These are phyloP conservation scores for Melinaea menophilus DNA, from an alignment of 2,888 invertebrate genomes.

Conservation along the genomic window DNA sequence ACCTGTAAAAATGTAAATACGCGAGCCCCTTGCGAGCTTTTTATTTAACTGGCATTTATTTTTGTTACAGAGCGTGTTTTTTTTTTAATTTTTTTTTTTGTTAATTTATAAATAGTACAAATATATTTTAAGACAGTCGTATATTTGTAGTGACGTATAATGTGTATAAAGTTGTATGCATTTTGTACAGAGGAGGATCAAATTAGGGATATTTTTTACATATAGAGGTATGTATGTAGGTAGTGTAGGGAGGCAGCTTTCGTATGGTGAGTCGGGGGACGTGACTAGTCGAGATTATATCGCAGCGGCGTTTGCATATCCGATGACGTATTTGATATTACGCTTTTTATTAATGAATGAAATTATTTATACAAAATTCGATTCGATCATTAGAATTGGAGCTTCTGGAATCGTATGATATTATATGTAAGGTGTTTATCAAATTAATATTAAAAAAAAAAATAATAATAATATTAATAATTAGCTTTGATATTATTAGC, in stretches of 20 bases:
- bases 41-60: constrained; percentile 49
- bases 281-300: constrained; percentile 61
- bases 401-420: constrained; percentile 26
- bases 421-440: constrained; percentile 59
- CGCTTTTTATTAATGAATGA: constrained; percentile 40
- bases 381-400: constrained; percentile 4
- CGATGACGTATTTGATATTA: constrained; percentile 60
- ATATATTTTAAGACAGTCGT: constrained; percentile 59
- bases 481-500: constrained; percentile 74
- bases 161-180: constrained; percentile 48
- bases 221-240: constrained; percentile 50
- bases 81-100: constrained; percentile 39
- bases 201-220: constrained; percentile 66
- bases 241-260: constrained; percentile 59
- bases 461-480: constrained; percentile 43
- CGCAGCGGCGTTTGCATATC: constrained; percentile 51
- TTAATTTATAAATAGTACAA: constrained; percentile 74
- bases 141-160: constrained; percentile 50
- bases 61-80: constrained; percentile 46
- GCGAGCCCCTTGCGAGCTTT: constrained; percentile 42
- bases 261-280: constrained; percentile 58
- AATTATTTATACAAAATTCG: constrained; percentile 3
- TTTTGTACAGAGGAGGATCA: constrained; percentile 65
- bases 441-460: constrained; percentile 27
- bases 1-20: constrained; percentile 61